Evolutionary conservation across 2,888 invertebrate genomes (phyloP), one percentile per base, ranked within the genome.

Genomic region (Cephus nigrinus): DNA sequence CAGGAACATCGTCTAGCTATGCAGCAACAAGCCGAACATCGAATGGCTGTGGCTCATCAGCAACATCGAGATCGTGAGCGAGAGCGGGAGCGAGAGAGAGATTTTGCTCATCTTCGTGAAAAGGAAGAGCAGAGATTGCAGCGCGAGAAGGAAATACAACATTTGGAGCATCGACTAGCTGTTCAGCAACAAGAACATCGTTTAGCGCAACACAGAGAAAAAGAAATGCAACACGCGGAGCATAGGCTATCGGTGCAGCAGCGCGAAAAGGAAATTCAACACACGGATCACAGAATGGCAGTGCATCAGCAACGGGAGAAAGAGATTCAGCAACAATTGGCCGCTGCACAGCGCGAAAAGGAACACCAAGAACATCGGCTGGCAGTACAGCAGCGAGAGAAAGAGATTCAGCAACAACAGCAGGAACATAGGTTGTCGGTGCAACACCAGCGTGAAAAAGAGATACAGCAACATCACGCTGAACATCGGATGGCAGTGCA

Each of bases 1-100:
- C 91, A 93, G 72, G 92, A 92, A 15, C 88, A 87, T 83, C 91
- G 89, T 32, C 77, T 91, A 12, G 90, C 88, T 1, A 86, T 89
- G 76, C 87, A 88, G 73, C 88, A 87, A 73, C 77, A 77, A 35
- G 88, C 88, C 30, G 87, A 90, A 71, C 89, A 91, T 73, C 87
- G 89, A 78, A 87, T 90, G 88, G 88, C 89, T 0, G 89, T 87
- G 1, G 86, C 84, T 0, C 89, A 88, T 73, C 89, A 89, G 35
- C 89, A 90, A 68, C 89, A 88, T 76, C 90, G 89, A 23, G 55
- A 55, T 55, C 55, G 55, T 55, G 55, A 55, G 84, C 79, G 87
- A 35, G 79, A 80, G 23, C 81, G 84, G 11, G 90, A 91, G 23
- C 86, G 90, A n/a, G 91, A 91, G 72, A 84, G 90, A 1, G 89